phyloP scores from a whole-genome alignment of 1,140 invertebrate genomes.

The Riptortus pedestris region DNA sequence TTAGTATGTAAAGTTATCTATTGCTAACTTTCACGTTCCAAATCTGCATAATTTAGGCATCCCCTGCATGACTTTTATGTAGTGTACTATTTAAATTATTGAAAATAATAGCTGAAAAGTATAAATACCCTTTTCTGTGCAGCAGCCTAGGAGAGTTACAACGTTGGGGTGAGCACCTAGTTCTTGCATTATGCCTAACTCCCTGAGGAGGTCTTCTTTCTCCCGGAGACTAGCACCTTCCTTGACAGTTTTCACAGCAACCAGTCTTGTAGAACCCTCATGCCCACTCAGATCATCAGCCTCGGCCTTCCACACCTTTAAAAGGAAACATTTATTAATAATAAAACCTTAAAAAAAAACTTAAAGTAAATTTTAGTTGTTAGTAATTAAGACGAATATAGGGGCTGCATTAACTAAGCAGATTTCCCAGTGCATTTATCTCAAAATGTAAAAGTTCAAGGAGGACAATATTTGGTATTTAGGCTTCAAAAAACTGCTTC shows the following conservation, averaged over 20 bases:
- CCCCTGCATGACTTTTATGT: too few relatives aligned
- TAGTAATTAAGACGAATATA: too few relatives aligned
- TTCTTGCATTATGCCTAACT: conserved; percentile 74
- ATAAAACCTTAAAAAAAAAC: background rate
- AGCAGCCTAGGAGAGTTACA: conserved; percentile 71
- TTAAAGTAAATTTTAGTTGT: too few relatives aligned
- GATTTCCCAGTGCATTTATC: too few relatives aligned
- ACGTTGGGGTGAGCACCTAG: conserved; percentile 76
- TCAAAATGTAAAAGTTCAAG: too few relatives aligned
- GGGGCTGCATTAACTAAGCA: too few relatives aligned
- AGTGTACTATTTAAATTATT: too few relatives aligned
- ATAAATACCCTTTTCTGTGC: conserved; percentile 63
- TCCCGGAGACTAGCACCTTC: conserved; percentile 60
- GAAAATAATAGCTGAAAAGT: background rate
- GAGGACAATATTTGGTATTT: too few relatives aligned
- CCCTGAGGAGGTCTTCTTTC: conserved; percentile 64
- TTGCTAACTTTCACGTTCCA: too few relatives aligned
- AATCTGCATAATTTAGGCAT: too few relatives aligned
- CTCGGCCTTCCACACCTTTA: conserved; percentile 70
- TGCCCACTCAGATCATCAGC: conserved; percentile 65
- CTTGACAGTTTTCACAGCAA: conserved; percentile 73
- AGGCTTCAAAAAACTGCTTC: too few relatives aligned
- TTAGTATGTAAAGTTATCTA: too few relatives aligned
- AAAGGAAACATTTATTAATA: conserved; percentile 19
- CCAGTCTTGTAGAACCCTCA: conserved; percentile 60